These are phyloP conservation scores for Blastomussa wellsi DNA, from an alignment of 92 coral and sea anemone species.

Conservation along the genomic window DNA sequence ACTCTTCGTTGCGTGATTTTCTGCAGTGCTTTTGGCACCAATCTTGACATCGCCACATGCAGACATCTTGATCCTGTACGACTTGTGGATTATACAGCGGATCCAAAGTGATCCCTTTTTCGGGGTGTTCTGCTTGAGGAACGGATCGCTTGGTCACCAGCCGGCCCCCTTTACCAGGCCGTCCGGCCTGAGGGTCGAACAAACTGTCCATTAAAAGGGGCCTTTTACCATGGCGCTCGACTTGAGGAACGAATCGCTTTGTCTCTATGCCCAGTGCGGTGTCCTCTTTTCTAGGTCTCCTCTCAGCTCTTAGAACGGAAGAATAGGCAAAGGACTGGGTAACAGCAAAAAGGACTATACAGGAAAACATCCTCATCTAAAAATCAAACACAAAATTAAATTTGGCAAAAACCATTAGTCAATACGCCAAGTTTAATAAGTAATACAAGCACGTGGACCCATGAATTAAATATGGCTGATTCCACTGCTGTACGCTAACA, in stretches of 20 bases:
- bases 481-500: background rate
- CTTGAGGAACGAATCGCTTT: slow-evolving; percentile 24
- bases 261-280: background rate
- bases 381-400: background rate
- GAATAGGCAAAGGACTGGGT: slow-evolving; percentile 2
- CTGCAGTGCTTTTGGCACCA: slow-evolving; percentile 22
- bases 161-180: background rate
- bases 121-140: background rate
- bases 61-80: slow-evolving; percentile 25
- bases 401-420: too few species aligned
- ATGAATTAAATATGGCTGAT: background rate
- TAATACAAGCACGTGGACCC: background rate
- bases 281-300: background rate
- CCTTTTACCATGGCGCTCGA: background rate
- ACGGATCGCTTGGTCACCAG: background rate
- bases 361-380: slow-evolving; percentile 17
- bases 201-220: background rate
- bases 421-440: background rate
- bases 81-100: background rate
- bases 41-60: slow-evolving; percentile 30
- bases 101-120: background rate
- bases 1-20: background rate
- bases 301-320: background rate
- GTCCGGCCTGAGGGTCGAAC: slow-evolving; percentile 11
- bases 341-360: background rate